A percentile compares a stretch with the other conserved stretches of the same genome.
Evolutionary conservation across 2,797 vertebrate genomes (phyloP).

Genomic region (Neopelma chrysocephalum): DNA sequence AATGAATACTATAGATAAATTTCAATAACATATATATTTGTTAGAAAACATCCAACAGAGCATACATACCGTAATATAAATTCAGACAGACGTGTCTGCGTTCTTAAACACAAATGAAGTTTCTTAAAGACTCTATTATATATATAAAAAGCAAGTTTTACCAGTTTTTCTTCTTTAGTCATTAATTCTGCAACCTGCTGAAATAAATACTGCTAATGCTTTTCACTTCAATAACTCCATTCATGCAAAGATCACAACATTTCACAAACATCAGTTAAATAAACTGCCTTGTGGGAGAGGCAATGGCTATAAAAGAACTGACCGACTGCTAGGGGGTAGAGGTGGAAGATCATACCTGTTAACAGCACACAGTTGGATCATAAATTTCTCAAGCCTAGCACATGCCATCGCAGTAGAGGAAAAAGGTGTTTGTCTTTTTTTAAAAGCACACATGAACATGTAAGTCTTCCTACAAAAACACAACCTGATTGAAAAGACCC

Average conservation of each 20-base stretch:
- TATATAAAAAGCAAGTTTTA: conserved; percentile 7
- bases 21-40: background rate
- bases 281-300: conserved; percentile 24
- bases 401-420: background rate
- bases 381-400: background rate
- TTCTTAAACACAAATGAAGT: background rate
- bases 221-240: conserved; percentile 41
- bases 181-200: background rate
- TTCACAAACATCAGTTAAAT: conserved; percentile 29
- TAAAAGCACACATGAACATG: background rate
- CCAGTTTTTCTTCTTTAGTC: conserved; percentile 20
- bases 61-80: background rate
- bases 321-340: background rate
- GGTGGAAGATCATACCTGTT: conserved; percentile 1
- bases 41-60: background rate
- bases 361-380: background rate
- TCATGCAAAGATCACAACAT: conserved; percentile 17
- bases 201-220: conserved; percentile 46
- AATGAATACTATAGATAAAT: background rate
- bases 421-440: background rate
- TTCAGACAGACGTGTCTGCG: background rate
- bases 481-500: background rate
- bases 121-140: conserved; percentile 7
- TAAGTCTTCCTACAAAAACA: background rate
- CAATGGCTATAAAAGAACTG: background rate